These are phyloP conservation scores for Daubentonia madagascariensis DNA, from an alignment of 2,113 vertebrate genomes.

Conservation along the genomic window DNA sequence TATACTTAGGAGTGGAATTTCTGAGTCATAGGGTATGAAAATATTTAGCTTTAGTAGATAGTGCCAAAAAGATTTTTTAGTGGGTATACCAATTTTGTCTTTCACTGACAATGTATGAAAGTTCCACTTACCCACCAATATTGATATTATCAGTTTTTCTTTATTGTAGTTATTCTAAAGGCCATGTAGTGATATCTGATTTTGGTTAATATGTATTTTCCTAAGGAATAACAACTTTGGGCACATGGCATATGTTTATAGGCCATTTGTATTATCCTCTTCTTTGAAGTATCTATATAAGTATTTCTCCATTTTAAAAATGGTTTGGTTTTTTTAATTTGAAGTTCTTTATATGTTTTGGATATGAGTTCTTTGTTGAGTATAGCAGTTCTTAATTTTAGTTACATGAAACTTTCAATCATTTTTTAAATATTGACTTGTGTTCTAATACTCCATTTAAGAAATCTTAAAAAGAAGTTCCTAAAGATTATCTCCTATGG, in stretches of 20 bases:
- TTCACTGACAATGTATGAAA: not conserved
- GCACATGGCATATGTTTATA: not conserved
- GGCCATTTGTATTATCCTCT: not conserved
- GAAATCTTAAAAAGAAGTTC: not conserved
- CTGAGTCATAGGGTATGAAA: not conserved
- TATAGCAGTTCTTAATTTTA: conserved; percentile 2
- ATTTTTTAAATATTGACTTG: not conserved
- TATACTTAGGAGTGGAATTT: not conserved
- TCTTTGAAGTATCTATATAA: not conserved
- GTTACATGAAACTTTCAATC: not conserved
- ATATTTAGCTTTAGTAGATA: not conserved
- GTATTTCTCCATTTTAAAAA: not conserved
- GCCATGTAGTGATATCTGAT: not conserved
- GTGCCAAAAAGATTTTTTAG: not conserved
- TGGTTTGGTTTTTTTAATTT: not conserved
- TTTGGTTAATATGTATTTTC: not conserved
- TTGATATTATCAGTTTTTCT: not conserved
- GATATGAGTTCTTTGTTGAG: not conserved
- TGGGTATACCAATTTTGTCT: not conserved
- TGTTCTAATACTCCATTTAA: not conserved
- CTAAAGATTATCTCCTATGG: not conserved
- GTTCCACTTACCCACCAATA: not conserved
- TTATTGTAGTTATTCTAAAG: not conserved
- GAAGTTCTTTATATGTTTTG: not conserved
- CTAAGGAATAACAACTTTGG: not conserved